A percentile compares a stretch with the other conserved stretches of the same genome.
phyloP scores from a whole-genome alignment of 2,888 invertebrate genomes.

The Lordiphosa andalusiaca region DNA sequence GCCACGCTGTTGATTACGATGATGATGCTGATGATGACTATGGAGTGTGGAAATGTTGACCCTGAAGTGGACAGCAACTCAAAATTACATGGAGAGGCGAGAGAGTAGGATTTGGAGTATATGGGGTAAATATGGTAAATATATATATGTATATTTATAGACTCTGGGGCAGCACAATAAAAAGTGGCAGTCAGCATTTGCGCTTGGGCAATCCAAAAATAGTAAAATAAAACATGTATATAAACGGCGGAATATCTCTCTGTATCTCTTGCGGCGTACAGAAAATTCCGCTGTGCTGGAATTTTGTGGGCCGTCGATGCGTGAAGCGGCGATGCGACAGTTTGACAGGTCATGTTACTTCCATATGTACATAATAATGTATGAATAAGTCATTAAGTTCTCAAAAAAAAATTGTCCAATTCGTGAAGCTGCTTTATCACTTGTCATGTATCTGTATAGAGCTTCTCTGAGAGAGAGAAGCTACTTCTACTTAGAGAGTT shows the following conservation, averaged over 20 bases:
- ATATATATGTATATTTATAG: slow-evolving; percentile 40
- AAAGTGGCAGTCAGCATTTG: slow-evolving; percentile 30
- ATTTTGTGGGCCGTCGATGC: slow-evolving; percentile 29
- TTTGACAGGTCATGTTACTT: slow-evolving; percentile 34
- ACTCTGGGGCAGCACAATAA: slow-evolving; percentile 13
- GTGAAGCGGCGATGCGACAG: slow-evolving; percentile 36
- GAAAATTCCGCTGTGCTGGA: slow-evolving; percentile 21
- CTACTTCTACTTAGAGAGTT: no score
- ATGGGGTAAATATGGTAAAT: slow-evolving; percentile 21
- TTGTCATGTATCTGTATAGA: no score
- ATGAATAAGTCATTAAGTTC: not conserved
- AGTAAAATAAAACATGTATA: slow-evolving; percentile 23
- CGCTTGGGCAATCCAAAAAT: slow-evolving; percentile 36
- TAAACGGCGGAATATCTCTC: slow-evolving; percentile 15
- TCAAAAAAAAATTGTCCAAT: no score
- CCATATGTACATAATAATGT: not conserved
- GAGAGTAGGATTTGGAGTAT: not conserved
- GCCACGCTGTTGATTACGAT: no score
- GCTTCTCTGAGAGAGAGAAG: no score
- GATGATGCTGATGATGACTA: no score
- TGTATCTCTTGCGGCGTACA: not conserved
- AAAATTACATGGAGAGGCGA: not conserved
- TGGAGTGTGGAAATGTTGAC: slow-evolving; percentile 4
- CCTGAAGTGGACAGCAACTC: slow-evolving; percentile 11
- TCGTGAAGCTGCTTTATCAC: no score